Evolutionary conservation across 1,140 invertebrate genomes (phyloP).

Genomic region (Philaenus spumarius): DNA sequence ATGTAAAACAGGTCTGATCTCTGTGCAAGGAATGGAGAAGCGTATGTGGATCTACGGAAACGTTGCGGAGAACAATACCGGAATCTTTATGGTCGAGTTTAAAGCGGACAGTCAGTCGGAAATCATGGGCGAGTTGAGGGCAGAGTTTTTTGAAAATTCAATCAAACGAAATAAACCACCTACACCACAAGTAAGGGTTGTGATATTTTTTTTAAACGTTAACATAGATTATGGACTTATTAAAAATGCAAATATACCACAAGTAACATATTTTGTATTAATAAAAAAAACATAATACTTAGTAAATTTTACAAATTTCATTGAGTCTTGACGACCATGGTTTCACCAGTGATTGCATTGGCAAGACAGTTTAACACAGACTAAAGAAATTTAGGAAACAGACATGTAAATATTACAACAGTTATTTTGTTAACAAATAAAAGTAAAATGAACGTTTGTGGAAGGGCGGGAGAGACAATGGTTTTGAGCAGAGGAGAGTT

Average conservation of each 20-base stretch:
- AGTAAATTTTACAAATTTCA: too few species aligned
- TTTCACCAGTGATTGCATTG: too few species aligned
- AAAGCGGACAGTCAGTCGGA: slow-evolving; percentile 88
- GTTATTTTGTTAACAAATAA: too few species aligned
- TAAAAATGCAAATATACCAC: background rate
- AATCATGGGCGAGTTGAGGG: slow-evolving; percentile 75
- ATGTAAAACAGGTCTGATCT: slow-evolving; percentile 75
- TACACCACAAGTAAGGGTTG: slow-evolving; percentile 24
- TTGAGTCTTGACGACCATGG: too few species aligned
- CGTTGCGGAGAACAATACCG: slow-evolving; percentile 70
- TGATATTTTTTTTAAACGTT: background rate
- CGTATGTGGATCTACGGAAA: slow-evolving; percentile 70
- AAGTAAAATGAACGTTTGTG: too few species aligned
- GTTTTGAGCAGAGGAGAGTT: too few species aligned
- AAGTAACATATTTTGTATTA: background rate
- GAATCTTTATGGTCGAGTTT: slow-evolving; percentile 83
- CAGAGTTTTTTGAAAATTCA: slow-evolving; percentile 71
- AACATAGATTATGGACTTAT: background rate
- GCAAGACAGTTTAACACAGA: too few species aligned
- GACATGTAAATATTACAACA: too few species aligned
- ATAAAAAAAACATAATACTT: too few species aligned
- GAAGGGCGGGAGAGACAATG: too few species aligned
- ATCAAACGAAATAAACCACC: slow-evolving; percentile 62
- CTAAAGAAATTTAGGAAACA: too few species aligned
- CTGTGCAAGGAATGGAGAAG: slow-evolving; percentile 95